Evolutionary conservation across 1,140 invertebrate species (phyloP), one percentile per base, ranked within the genome.

Genomic region (Euschistus heros): DNA sequence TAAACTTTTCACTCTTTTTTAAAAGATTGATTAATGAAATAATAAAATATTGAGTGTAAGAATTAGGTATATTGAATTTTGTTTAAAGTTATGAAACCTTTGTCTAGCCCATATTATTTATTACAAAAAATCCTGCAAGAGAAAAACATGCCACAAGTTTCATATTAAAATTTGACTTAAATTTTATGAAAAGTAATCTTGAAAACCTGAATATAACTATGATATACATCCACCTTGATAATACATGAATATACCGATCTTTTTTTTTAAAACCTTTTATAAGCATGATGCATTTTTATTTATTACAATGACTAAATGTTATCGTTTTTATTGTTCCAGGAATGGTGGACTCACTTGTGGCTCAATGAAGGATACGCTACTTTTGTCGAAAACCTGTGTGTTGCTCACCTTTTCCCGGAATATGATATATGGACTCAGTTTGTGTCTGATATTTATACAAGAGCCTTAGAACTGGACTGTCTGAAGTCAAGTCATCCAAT

Each of bases 381-480:
- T 0, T 94, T 93, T 76, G 86, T 92, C 3, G 89, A 92, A 74
- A 94, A 88, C 71, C 76, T 95, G 0, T 95, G 92, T 76, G 86
- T 91, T 14, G 87, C 88, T 71, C 84, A 88, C 76, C 76, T 94
- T 8, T 94, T 95, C 73, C 91, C 92, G 0, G 87, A 94, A 70
- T 95, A 92, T 79, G 87, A 95, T 72, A 94, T 95, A 73, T 94
- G 92, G 90, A 90, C 88, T 14, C 89, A 94, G 76, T 94, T 94
- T 77, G 87, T 93, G 0, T 90, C 88, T 0, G 88, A 92, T 70
- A 88, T 83, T 54, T 91, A 84, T 72, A 90, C 83, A 50, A 82
- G 80, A 73, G 90, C 93, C 1, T 77, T 97, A 66, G 87, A 92
- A 72, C 78, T 94, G 64, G 96, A 98, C 75, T 87, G 88, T 62